phyloP scores from a whole-genome alignment of 1,140 invertebrate species.

The Panulirus ornatus region DNA sequence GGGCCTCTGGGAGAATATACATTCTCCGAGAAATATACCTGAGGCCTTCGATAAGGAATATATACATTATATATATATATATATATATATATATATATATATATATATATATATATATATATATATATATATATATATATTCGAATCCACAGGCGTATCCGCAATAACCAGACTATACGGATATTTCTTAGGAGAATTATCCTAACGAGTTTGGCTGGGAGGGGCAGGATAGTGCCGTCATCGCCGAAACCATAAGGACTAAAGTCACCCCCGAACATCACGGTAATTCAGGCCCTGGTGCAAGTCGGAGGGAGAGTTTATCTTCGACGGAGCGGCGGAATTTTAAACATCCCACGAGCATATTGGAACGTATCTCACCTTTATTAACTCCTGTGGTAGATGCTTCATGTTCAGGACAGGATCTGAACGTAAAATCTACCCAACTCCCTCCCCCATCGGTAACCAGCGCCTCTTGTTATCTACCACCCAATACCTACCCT shows the following conservation, averaged over 20 bases:
- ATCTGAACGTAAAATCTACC: neutral
- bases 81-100: slow-evolving; percentile 22
- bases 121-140: slow-evolving; percentile 32
- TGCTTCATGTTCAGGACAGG: slow-evolving; percentile 33
- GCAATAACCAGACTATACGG: slow-evolving; percentile 33
- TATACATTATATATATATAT: slow-evolving; percentile 23
- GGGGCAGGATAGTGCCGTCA: slow-evolving; percentile 32
- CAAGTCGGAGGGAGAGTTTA: slow-evolving; percentile 21
- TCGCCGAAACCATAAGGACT: slow-evolving; percentile 1
- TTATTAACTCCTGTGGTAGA: slow-evolving; percentile 63
- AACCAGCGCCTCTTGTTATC: too few relatives aligned
- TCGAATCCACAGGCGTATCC: slow-evolving; percentile 48
- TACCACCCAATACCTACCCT: too few relatives aligned
- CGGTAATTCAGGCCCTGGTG: slow-evolving; percentile 36
- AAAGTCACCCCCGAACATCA: slow-evolving; percentile 39
- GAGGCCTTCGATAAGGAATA: slow-evolving; percentile 22
- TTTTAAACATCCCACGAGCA: slow-evolving; percentile 59
- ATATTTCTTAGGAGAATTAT: slow-evolving; percentile 40
- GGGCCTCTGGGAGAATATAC: neutral
- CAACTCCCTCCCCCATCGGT: neutral
- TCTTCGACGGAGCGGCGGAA: slow-evolving; percentile 48
- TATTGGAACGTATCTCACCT: slow-evolving; percentile 63
- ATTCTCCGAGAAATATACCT: slow-evolving; percentile 28
- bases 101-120: slow-evolving; percentile 19
- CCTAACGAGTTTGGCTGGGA: slow-evolving; percentile 12